Evolutionary conservation across 2,797 vertebrate genomes (phyloP).

Genomic region (Chelon auratus): DNA sequence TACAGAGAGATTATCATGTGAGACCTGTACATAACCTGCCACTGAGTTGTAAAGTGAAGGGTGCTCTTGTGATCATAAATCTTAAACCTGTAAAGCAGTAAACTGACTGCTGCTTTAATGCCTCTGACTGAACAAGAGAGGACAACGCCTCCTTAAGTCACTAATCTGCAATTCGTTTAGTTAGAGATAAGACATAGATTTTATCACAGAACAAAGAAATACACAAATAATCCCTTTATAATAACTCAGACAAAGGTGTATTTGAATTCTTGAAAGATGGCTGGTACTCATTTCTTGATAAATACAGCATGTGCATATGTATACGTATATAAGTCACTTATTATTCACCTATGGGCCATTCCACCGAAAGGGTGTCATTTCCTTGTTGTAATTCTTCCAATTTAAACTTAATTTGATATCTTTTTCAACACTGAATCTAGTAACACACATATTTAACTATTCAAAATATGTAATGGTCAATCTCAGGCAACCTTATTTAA

Average conservation of each 20-base stretch:
- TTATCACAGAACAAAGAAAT: not conserved
- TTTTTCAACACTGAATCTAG: no score
- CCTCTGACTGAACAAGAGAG: not conserved
- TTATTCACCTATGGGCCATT: no score
- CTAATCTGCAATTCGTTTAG: not conserved
- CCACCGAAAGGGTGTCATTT: no score
- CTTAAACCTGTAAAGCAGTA: conserved; percentile 8
- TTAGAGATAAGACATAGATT: not conserved
- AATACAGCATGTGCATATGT: no score
- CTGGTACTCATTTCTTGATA: not conserved
- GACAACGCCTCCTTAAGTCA: not conserved
- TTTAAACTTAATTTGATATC: no score
- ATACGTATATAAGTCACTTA: no score
- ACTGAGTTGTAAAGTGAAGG: conserved; percentile 5
- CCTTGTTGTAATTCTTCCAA: no score
- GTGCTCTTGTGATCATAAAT: conserved; percentile 24
- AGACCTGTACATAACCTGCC: not conserved
- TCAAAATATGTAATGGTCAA: no score
- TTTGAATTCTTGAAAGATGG: not conserved
- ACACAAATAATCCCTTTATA: not conserved
- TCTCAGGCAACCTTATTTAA: no score
- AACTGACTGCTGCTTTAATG: not conserved
- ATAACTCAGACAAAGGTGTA: not conserved
- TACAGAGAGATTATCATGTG: not conserved
- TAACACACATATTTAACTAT: no score